These are phyloP conservation scores for Mizuhopecten yessoensis DNA, from an alignment of 1,140 invertebrate genomes.

Conservation along the genomic window DNA sequence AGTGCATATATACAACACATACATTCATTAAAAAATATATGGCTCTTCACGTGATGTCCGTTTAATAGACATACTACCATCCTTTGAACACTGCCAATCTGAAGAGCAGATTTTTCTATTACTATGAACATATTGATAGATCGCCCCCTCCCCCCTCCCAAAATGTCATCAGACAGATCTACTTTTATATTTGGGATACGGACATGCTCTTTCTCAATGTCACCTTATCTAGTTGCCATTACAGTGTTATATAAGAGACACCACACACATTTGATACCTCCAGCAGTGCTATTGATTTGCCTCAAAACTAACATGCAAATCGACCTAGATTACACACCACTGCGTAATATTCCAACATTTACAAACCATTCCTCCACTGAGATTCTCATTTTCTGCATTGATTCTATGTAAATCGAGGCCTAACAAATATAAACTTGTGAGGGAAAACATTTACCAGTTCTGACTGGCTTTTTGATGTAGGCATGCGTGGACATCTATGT, in stretches of 20 bases:
- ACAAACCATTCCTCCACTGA: neutral
- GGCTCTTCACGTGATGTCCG: too few species aligned
- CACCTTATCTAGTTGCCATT: neutral
- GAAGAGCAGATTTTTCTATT: too few species aligned
- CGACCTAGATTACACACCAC: constrained; percentile 1
- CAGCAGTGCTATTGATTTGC: constrained; percentile 5
- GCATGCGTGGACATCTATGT: too few species aligned
- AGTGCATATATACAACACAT: too few species aligned
- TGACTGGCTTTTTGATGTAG: too few species aligned
- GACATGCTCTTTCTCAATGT: neutral
- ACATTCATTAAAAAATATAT: too few species aligned
- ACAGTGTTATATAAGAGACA: neutral
- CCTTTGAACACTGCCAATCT: too few species aligned
- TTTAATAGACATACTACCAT: too few species aligned
- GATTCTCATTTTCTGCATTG: neutral
- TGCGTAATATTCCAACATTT: neutral
- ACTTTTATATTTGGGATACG: neutral
- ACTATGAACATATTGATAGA: too few species aligned
- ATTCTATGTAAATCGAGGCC: neutral
- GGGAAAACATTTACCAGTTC: too few species aligned
- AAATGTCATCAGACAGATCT: neutral
- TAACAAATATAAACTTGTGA: too few species aligned
- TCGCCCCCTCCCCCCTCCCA: too few species aligned
- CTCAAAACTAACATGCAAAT: constrained; percentile 32
- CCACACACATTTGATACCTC: neutral